Evolutionary conservation across 2,113 vertebrate species (phyloP).

Genomic region (Regulus satrapa): DNA sequence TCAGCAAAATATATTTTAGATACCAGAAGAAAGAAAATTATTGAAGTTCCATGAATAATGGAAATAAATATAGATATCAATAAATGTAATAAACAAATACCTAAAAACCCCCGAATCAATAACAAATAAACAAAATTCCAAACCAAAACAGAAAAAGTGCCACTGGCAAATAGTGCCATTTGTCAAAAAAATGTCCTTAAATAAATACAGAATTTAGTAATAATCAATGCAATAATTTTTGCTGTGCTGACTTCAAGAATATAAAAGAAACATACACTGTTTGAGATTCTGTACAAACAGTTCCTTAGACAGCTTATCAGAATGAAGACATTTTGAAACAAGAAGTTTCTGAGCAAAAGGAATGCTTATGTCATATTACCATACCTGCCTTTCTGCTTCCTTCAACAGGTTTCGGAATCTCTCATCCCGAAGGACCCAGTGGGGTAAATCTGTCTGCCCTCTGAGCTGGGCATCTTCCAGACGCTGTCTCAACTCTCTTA

Average conservation of each 20-base stretch:
- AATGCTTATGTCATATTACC: not conserved
- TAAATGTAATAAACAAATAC: too few species aligned
- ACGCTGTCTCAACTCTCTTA: conserved; percentile 89
- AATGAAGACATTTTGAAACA: not conserved
- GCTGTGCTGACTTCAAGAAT: not conserved
- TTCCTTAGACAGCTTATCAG: not conserved
- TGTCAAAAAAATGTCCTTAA: not conserved
- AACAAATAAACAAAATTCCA: not conserved
- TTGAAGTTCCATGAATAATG: not conserved
- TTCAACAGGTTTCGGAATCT: conserved; percentile 86
- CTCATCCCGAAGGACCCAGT: conserved; percentile 91
- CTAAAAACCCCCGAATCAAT: not conserved
- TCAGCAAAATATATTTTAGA: not conserved
- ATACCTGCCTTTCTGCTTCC: conserved; percentile 96
- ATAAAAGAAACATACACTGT: not conserved
- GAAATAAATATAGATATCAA: too few species aligned
- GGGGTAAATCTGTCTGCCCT: conserved; percentile 83
- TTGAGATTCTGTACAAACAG: not conserved
- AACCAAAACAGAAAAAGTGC: not conserved
- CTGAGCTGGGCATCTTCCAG: conserved; percentile 86
- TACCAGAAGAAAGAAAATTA: not conserved
- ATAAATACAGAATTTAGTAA: not conserved
- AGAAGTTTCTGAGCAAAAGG: not conserved
- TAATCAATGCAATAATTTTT: not conserved
- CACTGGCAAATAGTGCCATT: not conserved